These are phyloP conservation scores for Anolis carolinensis DNA, from an alignment of 2,113 vertebrate genomes.

Conservation along the genomic window DNA sequence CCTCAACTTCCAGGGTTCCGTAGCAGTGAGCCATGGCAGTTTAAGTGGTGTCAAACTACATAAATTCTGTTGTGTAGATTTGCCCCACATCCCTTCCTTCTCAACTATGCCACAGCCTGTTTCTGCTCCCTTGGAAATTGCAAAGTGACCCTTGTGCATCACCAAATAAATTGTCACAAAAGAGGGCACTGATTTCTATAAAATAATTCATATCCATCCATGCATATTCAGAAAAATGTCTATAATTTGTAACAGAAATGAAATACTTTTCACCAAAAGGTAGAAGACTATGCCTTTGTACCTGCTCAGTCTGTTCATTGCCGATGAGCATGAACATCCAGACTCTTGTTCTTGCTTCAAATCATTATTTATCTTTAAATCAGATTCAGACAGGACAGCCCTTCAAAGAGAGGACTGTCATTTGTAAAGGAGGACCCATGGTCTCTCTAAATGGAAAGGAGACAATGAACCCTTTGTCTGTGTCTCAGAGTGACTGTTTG, in stretches of 20 bases:
- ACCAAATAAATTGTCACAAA: not conserved
- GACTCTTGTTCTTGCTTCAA: too few species aligned
- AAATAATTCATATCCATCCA: not conserved
- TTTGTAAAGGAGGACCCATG: not conserved
- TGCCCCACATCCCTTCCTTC: not conserved
- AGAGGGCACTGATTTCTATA: not conserved
- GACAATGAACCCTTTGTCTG: not conserved
- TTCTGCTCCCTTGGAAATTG: not conserved
- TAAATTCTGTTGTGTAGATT: too few species aligned
- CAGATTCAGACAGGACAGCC: not conserved
- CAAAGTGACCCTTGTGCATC: not conserved
- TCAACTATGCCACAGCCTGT: too few species aligned
- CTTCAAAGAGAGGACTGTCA: not conserved
- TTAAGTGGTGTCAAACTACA: too few species aligned
- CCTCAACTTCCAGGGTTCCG: too few species aligned
- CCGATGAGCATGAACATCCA: not conserved
- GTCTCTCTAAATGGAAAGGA: not conserved
- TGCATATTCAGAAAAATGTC: not conserved
- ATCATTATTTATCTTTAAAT: not conserved
- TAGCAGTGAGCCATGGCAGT: too few species aligned
- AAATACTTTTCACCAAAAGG: not conserved
- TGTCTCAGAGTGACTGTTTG: not conserved
- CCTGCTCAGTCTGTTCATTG: not conserved
- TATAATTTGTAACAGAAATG: not conserved
- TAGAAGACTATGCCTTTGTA: not conserved